Evolutionary conservation across 2,797 vertebrate genomes (phyloP).

Genomic region (Corythornis leucogaster): DNA sequence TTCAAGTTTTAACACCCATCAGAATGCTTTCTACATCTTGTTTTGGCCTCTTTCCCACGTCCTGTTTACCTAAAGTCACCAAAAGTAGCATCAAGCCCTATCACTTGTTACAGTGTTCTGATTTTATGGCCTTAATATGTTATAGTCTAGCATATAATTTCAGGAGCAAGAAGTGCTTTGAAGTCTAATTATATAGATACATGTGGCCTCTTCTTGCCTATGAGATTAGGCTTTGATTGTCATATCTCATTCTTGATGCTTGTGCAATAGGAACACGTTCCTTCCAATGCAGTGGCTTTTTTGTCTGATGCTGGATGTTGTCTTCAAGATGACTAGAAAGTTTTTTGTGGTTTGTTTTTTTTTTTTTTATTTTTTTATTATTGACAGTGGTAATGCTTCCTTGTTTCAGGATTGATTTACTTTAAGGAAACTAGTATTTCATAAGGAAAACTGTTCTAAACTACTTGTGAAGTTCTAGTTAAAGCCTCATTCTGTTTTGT

Average conservation of each 20-base stretch:
- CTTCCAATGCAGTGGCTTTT: slow-evolving; percentile 42
- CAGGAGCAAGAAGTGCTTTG: slow-evolving; percentile 54
- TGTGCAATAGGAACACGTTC: slow-evolving; percentile 61
- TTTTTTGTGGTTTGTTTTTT: not conserved
- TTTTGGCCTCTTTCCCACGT: not conserved
- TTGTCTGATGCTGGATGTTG: slow-evolving; percentile 45
- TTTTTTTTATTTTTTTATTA: not conserved
- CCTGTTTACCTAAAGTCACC: not conserved
- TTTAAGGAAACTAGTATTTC: slow-evolving; percentile 37
- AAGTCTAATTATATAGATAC: slow-evolving; percentile 15
- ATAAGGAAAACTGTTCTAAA: slow-evolving; percentile 22
- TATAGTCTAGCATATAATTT: slow-evolving; percentile 1
- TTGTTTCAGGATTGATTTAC: slow-evolving; percentile 5
- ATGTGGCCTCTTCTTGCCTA: slow-evolving; percentile 50
- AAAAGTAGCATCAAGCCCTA: slow-evolving; percentile 66
- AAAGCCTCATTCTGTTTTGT: slow-evolving; percentile 22
- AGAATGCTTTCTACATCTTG: not conserved
- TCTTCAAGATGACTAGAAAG: slow-evolving; percentile 29
- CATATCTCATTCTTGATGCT: slow-evolving; percentile 39
- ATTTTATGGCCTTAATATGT: slow-evolving; percentile 46
- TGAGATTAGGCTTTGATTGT: slow-evolving; percentile 46
- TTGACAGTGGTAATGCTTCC: not conserved
- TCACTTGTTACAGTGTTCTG: slow-evolving; percentile 45
- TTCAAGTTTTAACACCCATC: not conserved
- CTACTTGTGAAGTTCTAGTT: slow-evolving; percentile 34